These are phyloP conservation scores for Lethenteron camtschaticum DNA, from an alignment of 2,113 vertebrate genomes.

Conservation along the genomic window DNA sequence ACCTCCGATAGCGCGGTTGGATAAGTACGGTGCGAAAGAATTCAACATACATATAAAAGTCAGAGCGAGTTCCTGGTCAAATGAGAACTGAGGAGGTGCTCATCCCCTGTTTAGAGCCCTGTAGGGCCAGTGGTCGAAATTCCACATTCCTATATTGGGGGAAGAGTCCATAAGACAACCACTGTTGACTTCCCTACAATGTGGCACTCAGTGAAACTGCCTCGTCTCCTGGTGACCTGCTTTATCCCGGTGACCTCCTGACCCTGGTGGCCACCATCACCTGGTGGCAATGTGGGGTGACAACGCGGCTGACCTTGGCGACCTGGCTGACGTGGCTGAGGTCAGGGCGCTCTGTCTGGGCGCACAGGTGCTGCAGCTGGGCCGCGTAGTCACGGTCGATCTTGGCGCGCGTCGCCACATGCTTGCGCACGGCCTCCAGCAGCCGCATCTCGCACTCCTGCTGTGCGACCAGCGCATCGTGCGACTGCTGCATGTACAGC, in stretches of 20 bases:
- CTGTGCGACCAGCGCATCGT: constrained; percentile 41
- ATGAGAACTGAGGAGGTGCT: not conserved
- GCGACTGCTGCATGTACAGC: constrained; percentile 48
- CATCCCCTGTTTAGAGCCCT: not conserved
- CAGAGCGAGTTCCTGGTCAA: not conserved
- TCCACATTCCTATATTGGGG: not conserved
- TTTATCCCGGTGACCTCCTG: not conserved
- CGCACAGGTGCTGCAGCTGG: constrained; percentile 60
- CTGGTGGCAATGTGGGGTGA: no score
- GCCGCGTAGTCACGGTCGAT: constrained; percentile 62
- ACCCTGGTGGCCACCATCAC: not conserved
- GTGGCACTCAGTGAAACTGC: no score
- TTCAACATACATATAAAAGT: not conserved
- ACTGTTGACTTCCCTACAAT: not conserved
- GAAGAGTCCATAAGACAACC: not conserved
- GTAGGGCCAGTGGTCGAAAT: not conserved
- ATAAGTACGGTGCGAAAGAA: no score
- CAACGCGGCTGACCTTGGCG: constrained; percentile 30
- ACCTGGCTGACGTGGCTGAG: constrained; percentile 31
- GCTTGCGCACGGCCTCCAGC: constrained; percentile 80
- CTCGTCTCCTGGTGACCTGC: not conserved
- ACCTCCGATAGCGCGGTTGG: no score
- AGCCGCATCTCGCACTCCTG: constrained; percentile 69
- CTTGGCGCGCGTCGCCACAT: constrained; percentile 71
- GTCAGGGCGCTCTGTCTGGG: constrained; percentile 40